Conservation (phyloP, 2,113 vertebrate species). For the Chloroceryle aenea region DNA sequence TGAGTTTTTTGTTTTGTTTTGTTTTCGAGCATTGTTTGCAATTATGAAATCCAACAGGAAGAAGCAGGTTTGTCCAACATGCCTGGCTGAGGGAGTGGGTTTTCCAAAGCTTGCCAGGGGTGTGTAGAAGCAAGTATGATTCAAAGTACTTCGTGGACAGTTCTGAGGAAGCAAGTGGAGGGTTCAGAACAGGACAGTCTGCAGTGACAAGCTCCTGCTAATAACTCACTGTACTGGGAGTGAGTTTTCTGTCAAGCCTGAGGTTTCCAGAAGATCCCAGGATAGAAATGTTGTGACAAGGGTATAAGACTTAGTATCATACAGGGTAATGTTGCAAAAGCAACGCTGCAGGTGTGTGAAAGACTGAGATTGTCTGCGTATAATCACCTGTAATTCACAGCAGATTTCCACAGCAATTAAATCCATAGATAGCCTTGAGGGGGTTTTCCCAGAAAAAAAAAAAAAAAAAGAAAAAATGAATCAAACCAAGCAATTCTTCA, state of each 20-base stretch:
- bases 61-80: background rate
- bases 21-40: background rate
- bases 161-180: background rate
- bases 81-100: background rate
- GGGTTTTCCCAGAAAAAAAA: background rate
- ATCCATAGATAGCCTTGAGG: background rate
- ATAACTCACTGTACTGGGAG: background rate
- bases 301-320: background rate
- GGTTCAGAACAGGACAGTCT: background rate
- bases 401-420: background rate
- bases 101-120: background rate
- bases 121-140: background rate
- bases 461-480: background rate
- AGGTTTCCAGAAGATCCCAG: background rate
- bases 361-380: background rate
- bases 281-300: background rate
- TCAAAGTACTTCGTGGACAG: background rate
- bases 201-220: background rate
- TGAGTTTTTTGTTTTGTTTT: background rate
- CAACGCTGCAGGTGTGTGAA: background rate
- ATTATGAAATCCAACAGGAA: constrained; percentile 22
- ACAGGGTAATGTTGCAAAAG: background rate
- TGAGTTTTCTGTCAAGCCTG: background rate
- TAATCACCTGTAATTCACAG: background rate
- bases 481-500: background rate